Percentiles rank a stretch among this genome's conserved stretches.
Evolutionary conservation across 2,888 invertebrate genomes (phyloP).

Genomic region (Clostera curtula): DNA sequence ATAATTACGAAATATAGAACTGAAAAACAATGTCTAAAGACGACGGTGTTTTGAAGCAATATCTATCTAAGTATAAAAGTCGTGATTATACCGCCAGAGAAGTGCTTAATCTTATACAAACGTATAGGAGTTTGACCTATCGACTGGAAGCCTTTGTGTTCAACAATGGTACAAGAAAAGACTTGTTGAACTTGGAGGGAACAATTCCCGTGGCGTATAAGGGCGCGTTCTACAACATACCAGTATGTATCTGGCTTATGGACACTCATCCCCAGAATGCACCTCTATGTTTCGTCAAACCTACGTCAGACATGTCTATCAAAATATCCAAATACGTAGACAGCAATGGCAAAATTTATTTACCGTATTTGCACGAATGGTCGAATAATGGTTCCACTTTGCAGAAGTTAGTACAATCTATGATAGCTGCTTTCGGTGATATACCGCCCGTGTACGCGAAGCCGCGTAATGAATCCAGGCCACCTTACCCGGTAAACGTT

Average conservation of each 20-base stretch:
- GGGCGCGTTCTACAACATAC: conserved; percentile 95
- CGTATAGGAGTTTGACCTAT: conserved; percentile 59
- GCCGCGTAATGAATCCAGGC: conserved; percentile 75
- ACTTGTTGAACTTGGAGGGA: conserved; percentile 89
- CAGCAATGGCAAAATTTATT: conserved; percentile 94
- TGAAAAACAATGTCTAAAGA: conserved; percentile 54
- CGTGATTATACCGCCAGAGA: conserved; percentile 62
- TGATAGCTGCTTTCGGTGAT: conserved; percentile 95
- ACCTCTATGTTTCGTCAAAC: conserved; percentile 95
- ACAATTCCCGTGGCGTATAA: conserved; percentile 95
- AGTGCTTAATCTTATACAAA: conserved; percentile 58
- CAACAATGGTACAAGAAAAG: conserved; percentile 88
- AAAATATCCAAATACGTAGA: conserved; percentile 96
- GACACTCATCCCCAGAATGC: conserved; percentile 98
- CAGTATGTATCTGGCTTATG: conserved; percentile 96
- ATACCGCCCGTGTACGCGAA: conserved; percentile 94
- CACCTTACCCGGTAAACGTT: conserved; percentile 74
- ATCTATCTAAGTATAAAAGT: conserved; percentile 61
- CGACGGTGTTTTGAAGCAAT: conserved; percentile 54
- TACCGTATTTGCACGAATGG: conserved; percentile 98
- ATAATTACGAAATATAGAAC: conserved; percentile 5
- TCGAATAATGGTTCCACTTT: conserved; percentile 87
- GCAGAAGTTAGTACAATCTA: conserved; percentile 90
- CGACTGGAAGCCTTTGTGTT: conserved; percentile 80
- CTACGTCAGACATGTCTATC: conserved; percentile 96